Conservation (phyloP, 2,888 invertebrate genomes). For the Meloe dianella region DNA sequence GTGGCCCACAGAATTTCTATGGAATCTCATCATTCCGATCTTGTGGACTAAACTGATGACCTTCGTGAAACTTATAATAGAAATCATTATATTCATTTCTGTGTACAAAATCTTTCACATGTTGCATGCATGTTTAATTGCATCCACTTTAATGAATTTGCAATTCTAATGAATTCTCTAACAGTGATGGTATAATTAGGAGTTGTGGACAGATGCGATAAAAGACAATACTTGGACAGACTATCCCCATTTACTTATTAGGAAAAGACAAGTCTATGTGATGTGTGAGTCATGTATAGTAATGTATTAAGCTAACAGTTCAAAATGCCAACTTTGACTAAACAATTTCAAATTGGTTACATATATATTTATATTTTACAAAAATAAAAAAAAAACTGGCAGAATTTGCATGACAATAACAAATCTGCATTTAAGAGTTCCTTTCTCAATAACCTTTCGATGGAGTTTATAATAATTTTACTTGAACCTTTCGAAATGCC, state of each 20-base stretch:
- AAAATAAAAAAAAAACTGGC: constrained; percentile 29
- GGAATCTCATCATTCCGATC: no score
- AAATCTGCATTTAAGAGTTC: neutral
- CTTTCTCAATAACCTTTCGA: neutral
- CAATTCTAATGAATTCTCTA: constrained; percentile 43
- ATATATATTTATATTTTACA: constrained; percentile 40
- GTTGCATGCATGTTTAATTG: constrained; percentile 35
- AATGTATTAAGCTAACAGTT: constrained; percentile 47
- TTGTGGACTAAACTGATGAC: no score
- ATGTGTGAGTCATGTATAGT: constrained; percentile 46
- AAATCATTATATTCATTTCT: neutral
- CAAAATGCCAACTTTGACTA: constrained; percentile 41
- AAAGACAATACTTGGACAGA: constrained; percentile 39
- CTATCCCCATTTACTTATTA: constrained; percentile 48
- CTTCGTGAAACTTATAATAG: neutral
- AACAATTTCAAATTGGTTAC: constrained; percentile 39
- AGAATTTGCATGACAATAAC: neutral
- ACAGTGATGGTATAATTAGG: constrained; percentile 46
- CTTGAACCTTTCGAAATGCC: neutral
- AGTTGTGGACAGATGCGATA: constrained; percentile 39
- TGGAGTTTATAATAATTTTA: neutral
- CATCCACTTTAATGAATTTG: constrained; percentile 40
- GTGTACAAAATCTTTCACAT: constrained; percentile 1
- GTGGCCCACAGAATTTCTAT: no score
- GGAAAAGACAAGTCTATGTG: constrained; percentile 45